Evolutionary conservation across 2,797 vertebrate genomes (phyloP).

Genomic region (Eulemur rubriventer): DNA sequence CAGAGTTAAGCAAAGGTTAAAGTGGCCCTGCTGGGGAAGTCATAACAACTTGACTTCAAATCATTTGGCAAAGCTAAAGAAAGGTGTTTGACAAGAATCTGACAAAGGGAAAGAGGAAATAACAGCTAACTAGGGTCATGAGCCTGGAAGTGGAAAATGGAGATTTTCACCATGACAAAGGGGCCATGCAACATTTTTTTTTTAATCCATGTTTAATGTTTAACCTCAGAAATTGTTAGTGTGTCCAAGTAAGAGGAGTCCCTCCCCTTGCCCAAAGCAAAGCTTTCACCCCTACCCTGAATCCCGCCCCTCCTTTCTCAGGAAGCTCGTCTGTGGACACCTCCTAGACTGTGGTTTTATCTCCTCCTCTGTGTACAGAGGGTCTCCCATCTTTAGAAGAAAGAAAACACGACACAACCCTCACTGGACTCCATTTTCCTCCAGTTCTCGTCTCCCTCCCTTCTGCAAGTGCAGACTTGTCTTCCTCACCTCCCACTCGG

Average conservation of each 20-base stretch:
- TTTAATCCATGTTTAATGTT: background rate
- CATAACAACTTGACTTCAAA: slow-evolving; percentile 50
- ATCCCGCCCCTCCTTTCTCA: background rate
- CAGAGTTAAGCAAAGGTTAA: slow-evolving; percentile 63
- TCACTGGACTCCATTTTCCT: background rate
- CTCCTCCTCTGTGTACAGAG: background rate
- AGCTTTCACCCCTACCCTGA: background rate
- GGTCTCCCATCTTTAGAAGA: background rate
- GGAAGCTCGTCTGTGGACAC: background rate
- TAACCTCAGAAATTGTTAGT: slow-evolving; percentile 39
- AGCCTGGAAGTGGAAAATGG: background rate
- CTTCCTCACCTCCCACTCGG: background rate
- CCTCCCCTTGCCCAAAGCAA: background rate
- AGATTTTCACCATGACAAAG: slow-evolving; percentile 5
- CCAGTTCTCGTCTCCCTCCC: background rate
- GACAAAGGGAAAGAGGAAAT: slow-evolving; percentile 33
- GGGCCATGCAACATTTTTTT: background rate
- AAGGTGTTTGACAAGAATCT: slow-evolving; percentile 45
- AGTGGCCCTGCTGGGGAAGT: slow-evolving; percentile 51
- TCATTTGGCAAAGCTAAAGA: slow-evolving; percentile 36
- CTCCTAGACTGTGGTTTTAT: background rate
- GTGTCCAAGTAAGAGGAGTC: background rate
- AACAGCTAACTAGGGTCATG: background rate
- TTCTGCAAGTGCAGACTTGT: background rate
- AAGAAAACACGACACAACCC: background rate